phyloP scores from a whole-genome alignment of 2,113 vertebrate species.

The Prunella himalayana region DNA sequence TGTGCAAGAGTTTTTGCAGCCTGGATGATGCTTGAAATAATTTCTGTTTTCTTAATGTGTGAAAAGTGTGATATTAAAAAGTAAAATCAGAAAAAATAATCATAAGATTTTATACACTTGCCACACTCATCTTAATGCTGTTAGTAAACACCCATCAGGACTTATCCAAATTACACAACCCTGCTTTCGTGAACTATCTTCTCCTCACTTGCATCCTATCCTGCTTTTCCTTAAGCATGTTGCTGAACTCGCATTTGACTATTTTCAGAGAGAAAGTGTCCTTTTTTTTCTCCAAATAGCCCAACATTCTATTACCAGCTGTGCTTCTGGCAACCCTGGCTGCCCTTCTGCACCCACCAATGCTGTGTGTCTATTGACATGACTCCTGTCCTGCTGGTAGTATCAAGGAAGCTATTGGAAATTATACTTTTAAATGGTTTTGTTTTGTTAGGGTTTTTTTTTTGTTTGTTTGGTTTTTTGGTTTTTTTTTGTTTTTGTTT shows the following conservation, averaged over 20 bases:
- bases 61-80: not conserved
- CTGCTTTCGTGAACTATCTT: not conserved
- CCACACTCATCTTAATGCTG: not conserved
- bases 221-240: not conserved
- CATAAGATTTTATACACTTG: rapidly evolving
- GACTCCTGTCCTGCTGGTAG: not conserved
- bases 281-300: not conserved
- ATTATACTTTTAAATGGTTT: rapidly evolving
- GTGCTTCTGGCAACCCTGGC: not conserved
- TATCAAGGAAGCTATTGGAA: not conserved
- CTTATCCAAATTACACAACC: not conserved
- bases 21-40: not conserved
- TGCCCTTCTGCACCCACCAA: not conserved
- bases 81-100: not conserved
- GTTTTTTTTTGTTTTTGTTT: not conserved
- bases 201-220: not conserved
- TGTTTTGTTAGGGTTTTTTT: not conserved
- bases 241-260: not conserved
- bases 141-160: not conserved
- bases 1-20: not conserved
- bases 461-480: not conserved
- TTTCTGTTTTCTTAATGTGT: not conserved
- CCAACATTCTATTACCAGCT: not conserved
- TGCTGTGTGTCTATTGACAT: not conserved
- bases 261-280: not conserved